Evolutionary conservation across 2,113 vertebrate genomes (phyloP).

Genomic region (Tychaedon coryphoeus): DNA sequence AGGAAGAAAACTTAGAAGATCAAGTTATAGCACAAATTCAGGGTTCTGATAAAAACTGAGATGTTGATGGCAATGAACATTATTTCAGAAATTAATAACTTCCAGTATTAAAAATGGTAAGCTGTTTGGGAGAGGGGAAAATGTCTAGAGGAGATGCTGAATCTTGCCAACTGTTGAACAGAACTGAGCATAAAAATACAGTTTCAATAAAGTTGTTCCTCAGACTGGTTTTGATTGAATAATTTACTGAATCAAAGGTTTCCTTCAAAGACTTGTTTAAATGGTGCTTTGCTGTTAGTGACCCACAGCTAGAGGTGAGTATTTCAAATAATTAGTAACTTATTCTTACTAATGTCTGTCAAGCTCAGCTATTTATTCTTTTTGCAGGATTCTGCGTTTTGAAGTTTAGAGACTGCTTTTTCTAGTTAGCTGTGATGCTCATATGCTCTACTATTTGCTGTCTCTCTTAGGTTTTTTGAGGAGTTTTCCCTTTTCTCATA

Average conservation of each 20-base stretch:
- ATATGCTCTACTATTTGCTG: background rate
- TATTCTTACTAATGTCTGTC: background rate
- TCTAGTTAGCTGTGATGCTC: background rate
- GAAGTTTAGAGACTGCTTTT: background rate
- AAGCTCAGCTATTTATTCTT: background rate
- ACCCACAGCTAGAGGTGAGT: background rate
- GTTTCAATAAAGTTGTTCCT: conserved; percentile 35
- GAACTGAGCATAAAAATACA: background rate
- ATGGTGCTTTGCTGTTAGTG: background rate
- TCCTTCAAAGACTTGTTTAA: background rate
- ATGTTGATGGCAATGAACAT: conserved; percentile 44
- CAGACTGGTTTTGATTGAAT: conserved; percentile 40
- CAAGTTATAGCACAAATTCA: conserved; percentile 32
- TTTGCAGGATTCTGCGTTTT: background rate
- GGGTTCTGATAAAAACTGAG: conserved; percentile 54
- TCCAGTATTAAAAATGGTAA: conserved; percentile 68
- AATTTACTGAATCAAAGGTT: conserved; percentile 13
- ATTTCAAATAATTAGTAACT: background rate
- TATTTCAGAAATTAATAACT: conserved; percentile 60
- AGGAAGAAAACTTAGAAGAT: conserved; percentile 45
- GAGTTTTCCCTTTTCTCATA: background rate
- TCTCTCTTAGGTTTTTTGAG: background rate
- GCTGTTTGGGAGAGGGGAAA: conserved; percentile 1
- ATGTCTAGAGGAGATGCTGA: background rate
- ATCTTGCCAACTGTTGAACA: background rate